Conservation (phyloP, 2,113 vertebrate genomes). For the Tinamus guttatus region DNA sequence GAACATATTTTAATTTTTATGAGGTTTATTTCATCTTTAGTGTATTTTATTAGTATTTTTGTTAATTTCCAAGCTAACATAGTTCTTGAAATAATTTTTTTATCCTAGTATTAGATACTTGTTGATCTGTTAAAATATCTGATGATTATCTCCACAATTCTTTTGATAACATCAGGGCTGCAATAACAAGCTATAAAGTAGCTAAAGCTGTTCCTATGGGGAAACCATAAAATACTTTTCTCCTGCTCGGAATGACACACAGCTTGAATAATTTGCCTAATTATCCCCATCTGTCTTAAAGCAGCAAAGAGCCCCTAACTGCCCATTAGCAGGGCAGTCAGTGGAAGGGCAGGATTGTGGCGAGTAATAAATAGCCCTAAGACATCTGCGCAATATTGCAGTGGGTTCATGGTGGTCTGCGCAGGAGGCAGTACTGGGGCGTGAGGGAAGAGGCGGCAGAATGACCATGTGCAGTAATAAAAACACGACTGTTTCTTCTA, state of each 20-base stretch:
- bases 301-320: background rate
- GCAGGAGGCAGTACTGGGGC: background rate
- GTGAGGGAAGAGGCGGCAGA: background rate
- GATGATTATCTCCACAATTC: background rate
- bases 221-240: background rate
- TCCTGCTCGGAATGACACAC: background rate
- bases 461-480: background rate
- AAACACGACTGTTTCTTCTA: background rate
- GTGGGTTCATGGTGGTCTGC: no score
- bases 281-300: background rate
- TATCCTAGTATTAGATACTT: background rate
- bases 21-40: no score
- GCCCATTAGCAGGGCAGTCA: background rate
- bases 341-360: background rate
- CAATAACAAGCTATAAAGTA: background rate
- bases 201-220: background rate
- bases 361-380: background rate
- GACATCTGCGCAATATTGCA: background rate
- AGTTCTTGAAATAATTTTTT: background rate
- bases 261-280: background rate
- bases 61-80: background rate
- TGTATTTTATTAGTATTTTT: background rate
- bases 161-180: background rate
- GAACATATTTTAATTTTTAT: background rate
- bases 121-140: background rate